These are phyloP conservation scores for Nemotelus nigrinus DNA, from an alignment of 2,888 invertebrate genomes.

Conservation along the genomic window DNA sequence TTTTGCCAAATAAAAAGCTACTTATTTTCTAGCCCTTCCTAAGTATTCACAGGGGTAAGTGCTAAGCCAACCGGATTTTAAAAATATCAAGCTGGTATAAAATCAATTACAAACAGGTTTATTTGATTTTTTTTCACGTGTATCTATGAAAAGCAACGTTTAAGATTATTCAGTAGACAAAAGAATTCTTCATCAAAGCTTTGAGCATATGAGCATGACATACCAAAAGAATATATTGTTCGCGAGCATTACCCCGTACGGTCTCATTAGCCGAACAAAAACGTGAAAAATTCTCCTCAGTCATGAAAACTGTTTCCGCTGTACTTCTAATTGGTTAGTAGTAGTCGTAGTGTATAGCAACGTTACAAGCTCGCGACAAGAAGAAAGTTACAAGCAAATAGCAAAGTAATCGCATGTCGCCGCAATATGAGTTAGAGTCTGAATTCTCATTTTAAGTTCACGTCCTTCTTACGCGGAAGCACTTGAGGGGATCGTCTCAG, in stretches of 20 bases:
- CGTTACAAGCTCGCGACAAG: background rate
- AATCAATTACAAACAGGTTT: too few relatives aligned
- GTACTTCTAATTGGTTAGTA: conserved; percentile 15
- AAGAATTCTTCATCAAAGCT: too few relatives aligned
- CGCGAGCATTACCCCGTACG: conserved; percentile 8
- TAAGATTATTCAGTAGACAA: too few relatives aligned
- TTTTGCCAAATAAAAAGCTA: too few relatives aligned
- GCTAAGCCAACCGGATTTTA: too few relatives aligned
- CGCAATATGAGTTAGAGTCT: background rate
- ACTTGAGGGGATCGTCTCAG: background rate
- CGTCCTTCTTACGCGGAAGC: background rate
- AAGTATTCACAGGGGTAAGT: too few relatives aligned
- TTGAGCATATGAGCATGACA: background rate
- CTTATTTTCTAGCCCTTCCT: too few relatives aligned
- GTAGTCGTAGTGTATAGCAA: background rate
- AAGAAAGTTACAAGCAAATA: background rate
- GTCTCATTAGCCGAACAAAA: background rate
- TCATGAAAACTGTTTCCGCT: conserved; percentile 24
- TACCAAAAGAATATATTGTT: too few relatives aligned
- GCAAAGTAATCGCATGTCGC: conserved; percentile 3
- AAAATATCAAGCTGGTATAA: too few relatives aligned
- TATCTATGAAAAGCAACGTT: too few relatives aligned
- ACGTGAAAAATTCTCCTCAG: conserved; percentile 11
- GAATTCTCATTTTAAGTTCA: conserved; percentile 8
- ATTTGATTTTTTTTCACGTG: too few relatives aligned